Evolutionary conservation across 2,113 vertebrate genomes (phyloP), one percentile per base, ranked within the genome.

Genomic region (Rutilus rutilus): DNA sequence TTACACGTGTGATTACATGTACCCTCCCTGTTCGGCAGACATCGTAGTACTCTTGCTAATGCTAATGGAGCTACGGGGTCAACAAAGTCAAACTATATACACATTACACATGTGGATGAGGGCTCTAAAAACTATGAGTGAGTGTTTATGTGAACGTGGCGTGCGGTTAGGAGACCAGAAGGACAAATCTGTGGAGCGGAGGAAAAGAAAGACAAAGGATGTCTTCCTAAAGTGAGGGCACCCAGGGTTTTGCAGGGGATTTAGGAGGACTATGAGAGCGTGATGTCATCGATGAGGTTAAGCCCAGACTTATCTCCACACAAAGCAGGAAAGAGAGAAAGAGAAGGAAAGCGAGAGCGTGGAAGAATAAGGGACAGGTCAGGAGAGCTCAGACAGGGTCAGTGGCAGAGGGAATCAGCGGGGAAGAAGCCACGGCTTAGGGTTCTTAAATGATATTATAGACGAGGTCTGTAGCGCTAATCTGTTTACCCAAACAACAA

Each of bases 231-330:
- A 82, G 82, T 25, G n/a, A 78, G 60, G 30, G 79, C 81, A 73
- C 67, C 64, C 57, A 73, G 85, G 85, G 92, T 94, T 93, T 92
- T 88, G 87, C 90, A 90, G 90, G 91, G 94, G 93, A 92, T 95
- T 95, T 95, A 92, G 88, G 75, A 86, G 80, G 69, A 89, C 93
- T 93, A 87, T 90, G 88, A 86, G 89, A 92, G 90, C 81, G 65
- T 90, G 82, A 84, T 93, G 89, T 91, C 90, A 90, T 87, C 86
- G 89, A 86, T 73, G 90, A 92, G 94, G 95, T 94, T 94, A 96
- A 95, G 95, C 93, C 90, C 5, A 0, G 0, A 5, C 76, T 85
- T 91, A 87, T 89, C 84, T 86, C 73, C 65, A 93, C 88, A 88
- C 52, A 65, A 80, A 23, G 89, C 92, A 93, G 93, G 93, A 94